Conservation (phyloP, 2,888 invertebrate genomes). For the Pachymerium ferrugineum region DNA sequence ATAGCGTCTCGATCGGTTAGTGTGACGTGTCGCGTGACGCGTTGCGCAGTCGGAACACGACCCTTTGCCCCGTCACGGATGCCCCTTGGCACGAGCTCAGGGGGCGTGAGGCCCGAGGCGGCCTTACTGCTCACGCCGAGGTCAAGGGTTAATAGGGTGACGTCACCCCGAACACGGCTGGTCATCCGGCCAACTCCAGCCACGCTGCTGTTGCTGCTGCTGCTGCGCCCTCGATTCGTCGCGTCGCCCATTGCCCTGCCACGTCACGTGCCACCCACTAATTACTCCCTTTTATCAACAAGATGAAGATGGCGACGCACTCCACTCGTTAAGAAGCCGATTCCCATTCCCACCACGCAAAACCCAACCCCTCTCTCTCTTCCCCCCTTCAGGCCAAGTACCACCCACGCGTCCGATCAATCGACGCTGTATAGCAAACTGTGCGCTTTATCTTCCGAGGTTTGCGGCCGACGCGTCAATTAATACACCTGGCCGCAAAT, state of each 20-base stretch:
- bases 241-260: constrained; percentile 24
- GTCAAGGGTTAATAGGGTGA: constrained; percentile 29
- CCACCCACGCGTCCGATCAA: constrained; percentile 23
- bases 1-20: not conserved
- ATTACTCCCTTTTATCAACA: constrained; percentile 27
- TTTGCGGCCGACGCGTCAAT: no score
- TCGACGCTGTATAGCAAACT: no score
- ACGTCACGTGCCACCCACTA: constrained; percentile 27
- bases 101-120: constrained; percentile 19
- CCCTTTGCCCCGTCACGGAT: constrained; percentile 20
- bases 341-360: not conserved
- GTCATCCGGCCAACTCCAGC: constrained; percentile 21
- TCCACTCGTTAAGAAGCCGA: constrained; percentile 6
- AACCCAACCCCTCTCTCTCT: no score
- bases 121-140: not conserved
- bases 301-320: constrained; percentile 22
- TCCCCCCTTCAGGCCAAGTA: not conserved
- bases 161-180: constrained; percentile 28
- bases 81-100: constrained; percentile 27
- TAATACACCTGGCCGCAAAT: constrained; percentile 4
- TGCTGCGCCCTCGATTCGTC: constrained; percentile 1
- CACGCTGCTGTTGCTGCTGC: no score
- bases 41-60: not conserved
- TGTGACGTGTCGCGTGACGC: constrained; percentile 17
- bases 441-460: not conserved